Base-by-base conservation (phyloP, 2,797 vertebrate genomes). In the Chaunax sp. region DNA sequence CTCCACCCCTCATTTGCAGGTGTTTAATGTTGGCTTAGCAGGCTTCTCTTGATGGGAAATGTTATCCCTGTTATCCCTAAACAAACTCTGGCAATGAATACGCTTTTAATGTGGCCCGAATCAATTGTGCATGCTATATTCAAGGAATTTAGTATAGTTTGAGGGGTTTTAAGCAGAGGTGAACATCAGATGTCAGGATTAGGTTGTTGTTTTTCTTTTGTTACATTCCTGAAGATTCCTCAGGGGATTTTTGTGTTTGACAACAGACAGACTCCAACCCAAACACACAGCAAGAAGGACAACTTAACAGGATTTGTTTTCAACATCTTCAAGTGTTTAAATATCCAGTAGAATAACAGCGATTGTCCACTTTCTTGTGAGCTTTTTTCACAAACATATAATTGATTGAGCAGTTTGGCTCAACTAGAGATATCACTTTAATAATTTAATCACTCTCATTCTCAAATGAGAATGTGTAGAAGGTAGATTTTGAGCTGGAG, bases 11-110 rank as follows among this genome's bases (percentile, higher is more conserved):
- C 22, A 26, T 9, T 38, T 35, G 25, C 62, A 73, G 58, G 63
- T 67, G 67, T 79, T 81, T 75, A 64, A 54, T 3, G 20, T 11
- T 50, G 56, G 22, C 51, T 76, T 45, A 35, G 2, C 2, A 45
- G 55, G 38, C 10, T 18, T 54, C 45, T 65, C 3, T 51, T 3
- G 0, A 16, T 26, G 55, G 58, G 70, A 58, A 55, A 30, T n/a
- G n/a, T n/a, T n/a, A n/a, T n/a, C n/a, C n/a, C n/a, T n/a, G n/a
- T 59, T 67, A 69, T 50, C 60, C 43, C 53, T 45, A 28, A 73
- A 67, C 62, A 65, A 67, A 65, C 72, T 53, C 43, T 57, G 47
- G 37, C 23, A 6, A 50, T 2, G 3, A 46, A 25, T 10, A 33
- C 0, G 1, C 35, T 20, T 37, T 65, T 50, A 25, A 67, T 19